Conservation (phyloP, 2,888 invertebrate genomes). For the Ashinkailepas kermadecensis region DNA sequence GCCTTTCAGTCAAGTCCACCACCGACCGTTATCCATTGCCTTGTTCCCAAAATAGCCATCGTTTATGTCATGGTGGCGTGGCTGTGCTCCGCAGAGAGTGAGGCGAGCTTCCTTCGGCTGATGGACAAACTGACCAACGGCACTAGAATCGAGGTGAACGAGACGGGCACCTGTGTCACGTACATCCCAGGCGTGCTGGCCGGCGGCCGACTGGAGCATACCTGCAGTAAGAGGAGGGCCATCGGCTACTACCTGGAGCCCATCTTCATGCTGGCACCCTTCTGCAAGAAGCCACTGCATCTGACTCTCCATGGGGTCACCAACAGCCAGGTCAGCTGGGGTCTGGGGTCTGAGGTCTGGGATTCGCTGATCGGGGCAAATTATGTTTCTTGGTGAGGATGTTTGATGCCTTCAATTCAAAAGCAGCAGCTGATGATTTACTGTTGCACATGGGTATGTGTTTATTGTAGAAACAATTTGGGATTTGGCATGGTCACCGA, state of each 20-base stretch:
- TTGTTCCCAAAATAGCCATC: background rate
- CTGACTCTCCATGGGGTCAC: conserved; percentile 82
- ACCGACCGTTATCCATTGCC: background rate
- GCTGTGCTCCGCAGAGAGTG: conserved; percentile 57
- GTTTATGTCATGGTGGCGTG: conserved; percentile 22
- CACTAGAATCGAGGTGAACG: conserved; percentile 75
- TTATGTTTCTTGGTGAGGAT: too few species aligned
- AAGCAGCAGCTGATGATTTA: too few species aligned
- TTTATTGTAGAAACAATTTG: too few species aligned
- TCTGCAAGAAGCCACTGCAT: conserved; percentile 82
- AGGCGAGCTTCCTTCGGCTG: conserved; percentile 79
- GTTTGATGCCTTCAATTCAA: too few species aligned
- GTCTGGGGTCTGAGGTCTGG: too few species aligned
- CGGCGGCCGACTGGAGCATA: conserved; percentile 81
- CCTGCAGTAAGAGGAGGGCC: conserved; percentile 71
- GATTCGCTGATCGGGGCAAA: too few species aligned
- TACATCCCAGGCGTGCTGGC: conserved; percentile 84
- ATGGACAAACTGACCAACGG: conserved; percentile 94
- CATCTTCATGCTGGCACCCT: conserved; percentile 80
- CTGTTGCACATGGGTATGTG: too few species aligned
- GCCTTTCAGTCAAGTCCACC: too few species aligned
- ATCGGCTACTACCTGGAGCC: conserved; percentile 84
- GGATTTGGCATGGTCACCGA: too few species aligned
- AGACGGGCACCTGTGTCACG: conserved; percentile 81
- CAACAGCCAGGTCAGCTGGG: conserved; percentile 51